phyloP scores from a whole-genome alignment of 2,113 vertebrate species.

The Hystrix cristata region DNA sequence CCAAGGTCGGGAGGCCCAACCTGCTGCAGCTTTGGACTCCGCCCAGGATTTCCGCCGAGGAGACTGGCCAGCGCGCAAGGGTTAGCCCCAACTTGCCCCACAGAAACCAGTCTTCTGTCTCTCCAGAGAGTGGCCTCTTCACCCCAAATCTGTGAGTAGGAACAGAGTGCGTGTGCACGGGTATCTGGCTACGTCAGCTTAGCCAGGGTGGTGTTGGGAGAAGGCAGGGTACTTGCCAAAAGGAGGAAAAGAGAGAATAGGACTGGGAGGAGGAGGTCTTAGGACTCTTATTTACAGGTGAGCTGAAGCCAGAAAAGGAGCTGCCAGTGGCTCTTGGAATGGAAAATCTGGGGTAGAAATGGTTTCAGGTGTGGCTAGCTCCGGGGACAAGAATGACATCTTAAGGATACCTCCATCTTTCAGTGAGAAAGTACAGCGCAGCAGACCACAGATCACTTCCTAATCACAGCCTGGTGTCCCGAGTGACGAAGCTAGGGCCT shows the following conservation, averaged over 20 bases:
- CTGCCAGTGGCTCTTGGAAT: background rate
- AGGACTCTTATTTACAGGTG: background rate
- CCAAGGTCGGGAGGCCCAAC: background rate
- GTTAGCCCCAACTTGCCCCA: background rate
- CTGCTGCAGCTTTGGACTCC: conserved; percentile 66
- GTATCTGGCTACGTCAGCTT: background rate
- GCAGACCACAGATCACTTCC: background rate
- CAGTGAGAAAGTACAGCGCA: too few relatives aligned
- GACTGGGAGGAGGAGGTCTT: background rate
- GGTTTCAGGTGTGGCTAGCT: background rate
- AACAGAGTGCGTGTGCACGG: background rate
- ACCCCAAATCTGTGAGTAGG: conserved; percentile 61
- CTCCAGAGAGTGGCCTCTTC: background rate
- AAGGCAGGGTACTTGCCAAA: too few relatives aligned
- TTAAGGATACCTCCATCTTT: background rate
- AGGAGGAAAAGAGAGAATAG: background rate
- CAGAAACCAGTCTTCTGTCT: rapidly evolving
- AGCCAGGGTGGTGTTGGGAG: background rate
- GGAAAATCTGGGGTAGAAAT: background rate
- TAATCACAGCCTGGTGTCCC: background rate
- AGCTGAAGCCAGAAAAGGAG: background rate
- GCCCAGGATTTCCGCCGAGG: conserved; percentile 54
- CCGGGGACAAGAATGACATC: background rate
- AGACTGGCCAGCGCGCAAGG: background rate
- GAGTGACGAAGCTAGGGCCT: background rate